Base-by-base conservation (phyloP, 1,140 invertebrate species). In the Piezodorus guildinii region DNA sequence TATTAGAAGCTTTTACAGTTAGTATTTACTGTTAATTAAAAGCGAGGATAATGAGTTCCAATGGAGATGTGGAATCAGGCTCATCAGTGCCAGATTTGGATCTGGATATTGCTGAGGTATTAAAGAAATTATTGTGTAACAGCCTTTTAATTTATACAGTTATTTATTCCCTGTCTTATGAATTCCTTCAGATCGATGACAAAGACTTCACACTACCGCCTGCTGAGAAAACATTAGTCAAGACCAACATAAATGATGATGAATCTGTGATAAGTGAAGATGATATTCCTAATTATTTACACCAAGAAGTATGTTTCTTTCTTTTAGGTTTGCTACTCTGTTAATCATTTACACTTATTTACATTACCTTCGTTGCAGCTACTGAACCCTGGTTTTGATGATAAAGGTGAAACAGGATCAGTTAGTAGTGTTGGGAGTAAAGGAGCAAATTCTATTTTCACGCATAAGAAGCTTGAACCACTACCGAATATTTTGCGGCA, bases 131-230 rank as follows among this genome's bases (percentile, higher is more conserved):
- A 45, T 8, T 56, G 39, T 34, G n/a, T 23, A 8, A 34, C 44
- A 23, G 45, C 58, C 46, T 43, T 15, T 21, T 6, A 27, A 46
- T 21, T 60, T 23, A 21, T 59, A 43, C 44, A 14, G 2, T 59
- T 15, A 27, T 25, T 25, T 14, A 23, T 46, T 21, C 2, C 0
- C 14, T 23, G 46, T 19, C n/a, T 65, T 19, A 30, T 43, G n/a
- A 21, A 63, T 27, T 73, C 6, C 34, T 78, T 46, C 62, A 83
- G 85, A 75, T 91, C 66, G 87, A 92, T 77, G 88, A 90, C 77
- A 79, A 81, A 25, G 89, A 92, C 74, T 92, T 88, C 77, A 84
- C 88, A 67, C 85, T 92, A 71, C 90, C 90, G 59, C 79, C 83
- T 46, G 81, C 90, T 60, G 84, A 83, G 61, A 81, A 83, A 71